Conservation (phyloP, 1,140 invertebrate genomes). For the Tetramorium alpestre region DNA sequence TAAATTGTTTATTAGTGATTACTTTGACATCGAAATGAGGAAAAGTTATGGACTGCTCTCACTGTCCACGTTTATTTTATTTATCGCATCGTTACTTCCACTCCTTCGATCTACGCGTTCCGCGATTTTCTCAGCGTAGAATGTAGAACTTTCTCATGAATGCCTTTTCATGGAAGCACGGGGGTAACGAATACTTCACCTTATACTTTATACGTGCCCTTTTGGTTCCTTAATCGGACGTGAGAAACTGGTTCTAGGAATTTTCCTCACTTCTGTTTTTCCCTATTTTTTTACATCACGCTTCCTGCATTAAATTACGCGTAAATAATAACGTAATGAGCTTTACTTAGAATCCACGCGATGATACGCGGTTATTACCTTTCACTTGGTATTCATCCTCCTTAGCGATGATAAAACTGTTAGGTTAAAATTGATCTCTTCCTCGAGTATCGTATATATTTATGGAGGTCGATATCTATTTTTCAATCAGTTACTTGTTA, state of each 20-base stretch:
- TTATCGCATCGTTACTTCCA: slow-evolving; percentile 30
- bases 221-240: slow-evolving; percentile 39
- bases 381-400: slow-evolving; percentile 54
- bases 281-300: not conserved
- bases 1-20: slow-evolving; percentile 46
- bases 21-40: slow-evolving; percentile 5
- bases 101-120: slow-evolving; percentile 22
- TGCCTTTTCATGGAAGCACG: slow-evolving; percentile 28
- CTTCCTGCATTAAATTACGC: slow-evolving; percentile 53
- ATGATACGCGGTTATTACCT: slow-evolving; percentile 50
- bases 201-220: slow-evolving; percentile 41
- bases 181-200: slow-evolving; percentile 13
- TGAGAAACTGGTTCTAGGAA: slow-evolving; percentile 41
- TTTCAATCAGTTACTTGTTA: slow-evolving; percentile 45
- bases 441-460: slow-evolving; percentile 34
- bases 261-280: slow-evolving; percentile 47
- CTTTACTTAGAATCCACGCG: slow-evolving; percentile 37
- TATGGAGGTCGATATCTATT: slow-evolving; percentile 38
- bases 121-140: slow-evolving; percentile 35
- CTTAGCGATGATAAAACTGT: slow-evolving; percentile 43
- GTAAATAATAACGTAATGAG: slow-evolving; percentile 55
- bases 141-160: slow-evolving; percentile 56
- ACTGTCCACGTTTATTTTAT: slow-evolving; percentile 30
- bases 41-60: slow-evolving; percentile 45
- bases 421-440: slow-evolving; percentile 46